Conservation (phyloP, 2,888 invertebrate species). For the Orchesella flavescens region DNA sequence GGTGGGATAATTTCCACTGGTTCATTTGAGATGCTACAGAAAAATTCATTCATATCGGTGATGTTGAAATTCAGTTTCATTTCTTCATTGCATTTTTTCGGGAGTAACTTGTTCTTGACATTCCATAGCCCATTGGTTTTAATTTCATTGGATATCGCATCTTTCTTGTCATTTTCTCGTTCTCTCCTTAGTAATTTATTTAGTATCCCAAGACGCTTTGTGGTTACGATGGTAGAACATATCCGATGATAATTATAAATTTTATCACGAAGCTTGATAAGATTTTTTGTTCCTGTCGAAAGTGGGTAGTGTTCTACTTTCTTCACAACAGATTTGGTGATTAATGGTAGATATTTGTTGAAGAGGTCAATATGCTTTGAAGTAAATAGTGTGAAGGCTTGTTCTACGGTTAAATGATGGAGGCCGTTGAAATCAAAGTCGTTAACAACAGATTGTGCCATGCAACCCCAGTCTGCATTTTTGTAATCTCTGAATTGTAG, state of each 20-base stretch:
- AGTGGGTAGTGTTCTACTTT: not conserved
- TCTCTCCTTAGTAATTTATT: not conserved
- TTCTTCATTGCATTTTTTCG: too few species aligned
- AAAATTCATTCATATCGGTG: not conserved
- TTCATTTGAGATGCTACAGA: not conserved
- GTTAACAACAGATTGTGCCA: not conserved
- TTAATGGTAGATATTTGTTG: not conserved
- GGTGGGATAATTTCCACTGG: not conserved
- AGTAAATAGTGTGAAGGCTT: not conserved
- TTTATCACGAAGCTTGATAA: not conserved
- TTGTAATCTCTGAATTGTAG: not conserved
- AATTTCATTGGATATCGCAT: not conserved
- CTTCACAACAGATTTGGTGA: not conserved
- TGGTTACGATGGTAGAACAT: not conserved
- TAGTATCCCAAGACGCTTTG: not conserved
- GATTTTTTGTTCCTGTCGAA: not conserved
- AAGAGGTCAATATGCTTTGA: not conserved
- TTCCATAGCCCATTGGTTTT: not conserved
- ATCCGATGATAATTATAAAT: not conserved
- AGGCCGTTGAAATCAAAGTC: not conserved
- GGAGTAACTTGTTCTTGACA: not conserved
- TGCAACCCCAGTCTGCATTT: not conserved
- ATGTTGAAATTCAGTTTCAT: too few species aligned
- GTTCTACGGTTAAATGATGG: not conserved
- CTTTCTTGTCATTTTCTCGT: not conserved